A percentile compares a stretch with the other conserved stretches of the same genome.
These are phyloP conservation scores for Gandaritis pyraliata DNA, from an alignment of 2,888 invertebrate species.

Conservation along the genomic window DNA sequence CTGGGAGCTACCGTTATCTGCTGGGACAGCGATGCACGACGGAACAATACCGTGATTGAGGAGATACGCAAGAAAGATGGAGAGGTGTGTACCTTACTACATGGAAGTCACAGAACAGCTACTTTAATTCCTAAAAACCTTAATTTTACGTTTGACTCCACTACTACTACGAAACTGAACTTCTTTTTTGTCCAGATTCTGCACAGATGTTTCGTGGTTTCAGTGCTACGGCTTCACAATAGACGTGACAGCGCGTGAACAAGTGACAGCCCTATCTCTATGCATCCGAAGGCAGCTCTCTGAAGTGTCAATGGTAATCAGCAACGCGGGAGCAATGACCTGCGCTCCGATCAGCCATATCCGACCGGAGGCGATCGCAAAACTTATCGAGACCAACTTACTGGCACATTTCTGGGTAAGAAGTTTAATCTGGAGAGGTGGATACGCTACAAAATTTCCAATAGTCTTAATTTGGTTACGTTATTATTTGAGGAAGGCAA, in stretches of 20 bases:
- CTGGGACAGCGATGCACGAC: conserved; percentile 70
- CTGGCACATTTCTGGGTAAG: conserved; percentile 76
- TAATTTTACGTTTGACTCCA: too few relatives aligned
- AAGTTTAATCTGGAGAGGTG: too few relatives aligned
- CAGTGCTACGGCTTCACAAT: conserved; percentile 75
- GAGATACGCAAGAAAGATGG: conserved; percentile 75
- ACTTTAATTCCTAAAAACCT: too few relatives aligned
- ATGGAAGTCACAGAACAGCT: not conserved
- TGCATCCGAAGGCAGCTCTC: conserved; percentile 67
- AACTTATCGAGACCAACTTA: conserved; percentile 68
- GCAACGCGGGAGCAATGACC: conserved; percentile 67
- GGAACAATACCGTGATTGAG: conserved; percentile 70
- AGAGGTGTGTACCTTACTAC: conserved; percentile 54
- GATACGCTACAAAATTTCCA: too few relatives aligned
- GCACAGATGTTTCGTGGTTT: conserved; percentile 17
- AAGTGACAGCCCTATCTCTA: conserved; percentile 68
- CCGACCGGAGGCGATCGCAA: conserved; percentile 60
- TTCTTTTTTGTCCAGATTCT: too few relatives aligned
- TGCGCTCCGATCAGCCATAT: conserved; percentile 64
- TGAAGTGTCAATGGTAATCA: conserved; percentile 74
- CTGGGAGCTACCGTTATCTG: conserved; percentile 77
- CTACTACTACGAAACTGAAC: too few relatives aligned
- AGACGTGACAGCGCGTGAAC: conserved; percentile 78
- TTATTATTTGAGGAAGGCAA: too few relatives aligned
- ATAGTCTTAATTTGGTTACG: too few relatives aligned